A percentile compares a stretch with the other conserved stretches of the same genome.
phyloP scores from a whole-genome alignment of 2,888 invertebrate species.

The Meghimatium bilineatum region DNA sequence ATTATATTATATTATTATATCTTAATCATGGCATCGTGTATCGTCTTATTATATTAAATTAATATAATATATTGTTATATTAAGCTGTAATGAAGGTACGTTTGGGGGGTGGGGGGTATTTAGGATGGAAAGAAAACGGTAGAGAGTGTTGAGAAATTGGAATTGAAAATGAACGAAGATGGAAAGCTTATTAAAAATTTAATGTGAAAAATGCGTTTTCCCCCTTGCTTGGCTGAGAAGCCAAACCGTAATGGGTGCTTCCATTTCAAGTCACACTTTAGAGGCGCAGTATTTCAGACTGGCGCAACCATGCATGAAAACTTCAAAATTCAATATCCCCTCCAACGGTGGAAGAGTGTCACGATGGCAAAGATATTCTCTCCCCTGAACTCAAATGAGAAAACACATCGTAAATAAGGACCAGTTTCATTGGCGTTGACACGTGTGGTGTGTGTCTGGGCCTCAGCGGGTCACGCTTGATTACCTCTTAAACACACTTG shows the following conservation, averaged over 20 bases:
- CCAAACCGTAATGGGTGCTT: constrained; percentile 40
- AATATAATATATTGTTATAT: no score
- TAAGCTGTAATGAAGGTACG: no score
- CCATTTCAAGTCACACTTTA: constrained; percentile 45
- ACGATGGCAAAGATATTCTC: constrained; percentile 36
- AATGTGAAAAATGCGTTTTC: constrained; percentile 49
- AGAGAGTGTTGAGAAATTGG: neutral
- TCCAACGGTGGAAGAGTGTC: constrained; percentile 33
- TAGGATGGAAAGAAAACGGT: constrained; percentile 1
- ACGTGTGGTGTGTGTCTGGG: constrained; percentile 44
- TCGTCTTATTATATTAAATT: no score
- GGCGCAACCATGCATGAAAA: constrained; percentile 40
- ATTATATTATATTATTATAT: no score
- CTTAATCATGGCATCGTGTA: no score
- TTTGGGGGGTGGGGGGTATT: neutral
- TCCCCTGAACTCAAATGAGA: constrained; percentile 41
- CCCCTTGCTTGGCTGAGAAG: constrained; percentile 41
- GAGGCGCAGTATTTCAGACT: constrained; percentile 27
- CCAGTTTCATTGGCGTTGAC: constrained; percentile 43
- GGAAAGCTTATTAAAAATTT: constrained; percentile 47
- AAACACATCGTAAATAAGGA: constrained; percentile 47
- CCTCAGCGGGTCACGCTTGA: constrained; percentile 31
- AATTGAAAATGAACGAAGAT: constrained; percentile 20
- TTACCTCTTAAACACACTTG: constrained; percentile 42
- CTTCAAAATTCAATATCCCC: constrained; percentile 50